Evolutionary conservation across 2,888 invertebrate species (phyloP), one percentile per base, ranked within the genome.

Genomic region (Caprella mutica): DNA sequence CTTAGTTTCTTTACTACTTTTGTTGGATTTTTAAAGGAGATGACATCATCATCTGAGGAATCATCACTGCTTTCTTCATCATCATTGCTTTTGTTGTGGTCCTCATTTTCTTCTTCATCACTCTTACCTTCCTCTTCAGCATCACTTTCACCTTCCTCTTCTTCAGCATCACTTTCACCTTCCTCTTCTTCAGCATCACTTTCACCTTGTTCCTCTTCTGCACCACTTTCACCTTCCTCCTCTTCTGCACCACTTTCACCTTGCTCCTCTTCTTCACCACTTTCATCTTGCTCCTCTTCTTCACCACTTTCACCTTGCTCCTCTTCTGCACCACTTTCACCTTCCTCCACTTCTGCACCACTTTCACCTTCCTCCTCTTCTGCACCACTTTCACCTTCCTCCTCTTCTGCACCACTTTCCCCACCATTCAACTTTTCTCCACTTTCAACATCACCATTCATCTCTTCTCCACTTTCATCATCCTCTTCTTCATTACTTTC

Each of bases 401-500:
- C 19, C 3, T 52, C 52, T 14, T 23, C 3, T 2, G 5, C 52
- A 21, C 24, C 21, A 24, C 53, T 23, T 1, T 1, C 39, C 9
- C 35, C 52, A 35, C 17, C 8, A 5, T n/a, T n/a, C 5, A 17
- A 17, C 3, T 52, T 29, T 53, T 2, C 29, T 8, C 4, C 23
- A 6, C 24, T 19, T 21, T 23, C 35, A 30, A 24, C 30, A 35
- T 14, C 35, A n/a, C 35, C 51, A 19, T 12, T 19, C n/a, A 9
- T 8, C 40, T 30, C 52, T 8, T 52, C 52, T 38, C 35, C 52
- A 17, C 35, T 35, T 4, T 52, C 38, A 33, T 52, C 33, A 27
- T 9, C 51, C 12, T 24, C 48, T 46, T 12, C 48, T 12, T 24
- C 24, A 9, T 46, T 26, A 21, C 24, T 24, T 12, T 24, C 48